Percentiles rank a stretch among this genome's conserved stretches.
Conservation (phyloP, 2,888 invertebrate species). For the Acronicta alni region DNA sequence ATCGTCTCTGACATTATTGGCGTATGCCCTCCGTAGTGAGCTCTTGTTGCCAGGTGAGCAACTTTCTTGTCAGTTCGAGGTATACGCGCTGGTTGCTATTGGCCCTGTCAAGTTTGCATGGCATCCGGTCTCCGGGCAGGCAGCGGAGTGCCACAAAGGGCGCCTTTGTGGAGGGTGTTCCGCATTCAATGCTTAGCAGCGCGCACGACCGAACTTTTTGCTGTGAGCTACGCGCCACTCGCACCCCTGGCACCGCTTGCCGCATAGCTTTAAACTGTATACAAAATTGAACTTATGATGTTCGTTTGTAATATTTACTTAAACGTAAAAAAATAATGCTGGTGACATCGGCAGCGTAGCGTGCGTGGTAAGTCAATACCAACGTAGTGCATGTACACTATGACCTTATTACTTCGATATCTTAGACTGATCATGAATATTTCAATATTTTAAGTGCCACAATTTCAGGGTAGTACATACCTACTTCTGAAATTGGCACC, state of each 20-base stretch:
- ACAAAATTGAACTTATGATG: not conserved
- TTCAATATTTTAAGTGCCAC: too few species aligned
- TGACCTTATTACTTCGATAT: too few species aligned
- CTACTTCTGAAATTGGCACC: too few species aligned
- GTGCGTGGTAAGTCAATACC: too few species aligned
- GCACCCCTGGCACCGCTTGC: not conserved
- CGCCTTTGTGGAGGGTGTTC: not conserved
- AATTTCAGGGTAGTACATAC: too few species aligned
- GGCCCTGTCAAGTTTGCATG: conserved; percentile 2
- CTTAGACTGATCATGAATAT: too few species aligned
- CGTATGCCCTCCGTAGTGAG: too few species aligned
- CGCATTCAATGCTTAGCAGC: conserved; percentile 2
- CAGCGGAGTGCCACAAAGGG: conserved; percentile 4
- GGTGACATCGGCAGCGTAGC: too few species aligned
- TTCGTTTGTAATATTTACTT: not conserved
- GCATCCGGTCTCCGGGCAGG: not conserved
- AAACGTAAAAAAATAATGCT: too few species aligned
- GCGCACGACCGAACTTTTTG: conserved; percentile 4
- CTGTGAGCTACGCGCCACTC: not conserved
- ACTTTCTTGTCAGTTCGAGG: conserved; percentile 4
- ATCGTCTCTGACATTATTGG: too few species aligned
- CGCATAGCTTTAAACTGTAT: not conserved
- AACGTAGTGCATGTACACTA: too few species aligned
- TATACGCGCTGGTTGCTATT: not conserved
- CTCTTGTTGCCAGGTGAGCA: not conserved